A percentile compares a stretch with the other conserved stretches of the same genome.
Conservation (phyloP, 2,113 vertebrate species). For the Cyphomyrus discorhynchus region DNA sequence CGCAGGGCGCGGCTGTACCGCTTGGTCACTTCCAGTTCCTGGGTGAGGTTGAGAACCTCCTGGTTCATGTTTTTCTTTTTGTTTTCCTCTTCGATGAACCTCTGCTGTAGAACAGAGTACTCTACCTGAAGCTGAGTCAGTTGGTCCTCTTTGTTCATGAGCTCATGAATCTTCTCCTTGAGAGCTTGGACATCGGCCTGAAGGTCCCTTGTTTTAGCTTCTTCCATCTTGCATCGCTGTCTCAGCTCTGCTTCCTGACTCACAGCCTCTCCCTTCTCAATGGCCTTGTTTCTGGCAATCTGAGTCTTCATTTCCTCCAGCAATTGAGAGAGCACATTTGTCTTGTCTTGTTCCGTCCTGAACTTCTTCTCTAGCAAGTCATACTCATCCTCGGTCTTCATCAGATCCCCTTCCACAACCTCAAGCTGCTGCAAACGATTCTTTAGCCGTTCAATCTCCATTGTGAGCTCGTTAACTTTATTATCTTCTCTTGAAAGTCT, state of each 20-base stretch:
- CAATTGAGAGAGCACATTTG: constrained; percentile 74
- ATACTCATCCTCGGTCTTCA: constrained; percentile 94
- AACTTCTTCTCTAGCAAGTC: constrained; percentile 88
- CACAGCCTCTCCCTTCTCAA: constrained; percentile 78
- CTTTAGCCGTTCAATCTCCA: constrained; percentile 82
- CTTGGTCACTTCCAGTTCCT: constrained; percentile 79
- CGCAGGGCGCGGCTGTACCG: constrained; percentile 79
- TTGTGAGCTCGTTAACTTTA: constrained; percentile 73
- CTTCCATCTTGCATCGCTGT: constrained; percentile 75
- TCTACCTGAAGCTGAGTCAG: constrained; percentile 87
- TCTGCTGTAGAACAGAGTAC: constrained; percentile 78
- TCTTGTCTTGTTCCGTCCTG: constrained; percentile 85
- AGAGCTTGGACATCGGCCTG: constrained; percentile 81
- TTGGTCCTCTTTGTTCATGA: constrained; percentile 96
- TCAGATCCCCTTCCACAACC: constrained; percentile 86
- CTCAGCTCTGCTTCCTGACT: constrained; percentile 80
- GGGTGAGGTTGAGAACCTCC: constrained; percentile 71
- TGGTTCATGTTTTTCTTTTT: constrained; percentile 76
- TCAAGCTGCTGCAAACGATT: constrained; percentile 83
- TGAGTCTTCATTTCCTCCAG: constrained; percentile 85
- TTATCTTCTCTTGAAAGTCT: constrained; percentile 67
- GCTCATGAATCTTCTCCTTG: constrained; percentile 92
- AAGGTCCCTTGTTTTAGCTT: constrained; percentile 75
- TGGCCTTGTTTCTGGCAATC: constrained; percentile 80
- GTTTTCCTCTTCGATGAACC: constrained; percentile 76